These are phyloP conservation scores for Acleris cristana DNA, from an alignment of 2,888 invertebrate genomes.

Conservation along the genomic window DNA sequence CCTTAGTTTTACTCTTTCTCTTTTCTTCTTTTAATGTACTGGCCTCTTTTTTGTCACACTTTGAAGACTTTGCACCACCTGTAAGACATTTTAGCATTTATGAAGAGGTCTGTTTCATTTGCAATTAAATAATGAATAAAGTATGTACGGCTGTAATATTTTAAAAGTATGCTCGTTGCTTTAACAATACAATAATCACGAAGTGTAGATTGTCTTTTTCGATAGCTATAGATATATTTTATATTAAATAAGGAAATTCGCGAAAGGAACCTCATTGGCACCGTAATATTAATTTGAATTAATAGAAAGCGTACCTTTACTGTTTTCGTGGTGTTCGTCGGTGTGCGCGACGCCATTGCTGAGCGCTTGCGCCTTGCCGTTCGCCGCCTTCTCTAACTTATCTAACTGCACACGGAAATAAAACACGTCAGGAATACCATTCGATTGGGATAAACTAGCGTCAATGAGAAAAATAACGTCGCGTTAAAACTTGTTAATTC, in stretches of 20 bases:
- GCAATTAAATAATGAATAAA: too few species aligned
- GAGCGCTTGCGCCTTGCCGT: conserved; percentile 45
- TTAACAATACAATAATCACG: too few species aligned
- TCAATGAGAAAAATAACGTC: too few species aligned
- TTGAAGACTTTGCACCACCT: conserved; percentile 69
- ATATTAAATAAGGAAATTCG: neutral
- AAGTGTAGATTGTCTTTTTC: too few species aligned
- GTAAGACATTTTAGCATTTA: conserved; percentile 36
- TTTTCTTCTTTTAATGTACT: conserved; percentile 77
- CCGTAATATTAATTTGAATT: neutral
- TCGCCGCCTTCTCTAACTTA: conserved; percentile 64
- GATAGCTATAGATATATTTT: neutral
- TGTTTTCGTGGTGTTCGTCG: conserved; percentile 52
- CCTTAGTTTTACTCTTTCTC: conserved; percentile 74
- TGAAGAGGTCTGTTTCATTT: neutral
- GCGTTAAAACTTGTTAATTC: too few species aligned
- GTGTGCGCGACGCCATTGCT: conserved; percentile 43
- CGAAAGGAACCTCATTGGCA: neutral
- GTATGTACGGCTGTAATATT: too few species aligned
- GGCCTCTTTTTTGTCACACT: conserved; percentile 79
- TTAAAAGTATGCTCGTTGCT: too few species aligned
- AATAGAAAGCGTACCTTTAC: conserved; percentile 48
- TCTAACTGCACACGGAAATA: conserved; percentile 60
- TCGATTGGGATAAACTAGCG: too few species aligned
- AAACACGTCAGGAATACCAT: neutral